Percentiles rank a stretch among this genome's conserved stretches.
phyloP scores from a whole-genome alignment of 1,140 invertebrate species.

The Panonychus citri region DNA sequence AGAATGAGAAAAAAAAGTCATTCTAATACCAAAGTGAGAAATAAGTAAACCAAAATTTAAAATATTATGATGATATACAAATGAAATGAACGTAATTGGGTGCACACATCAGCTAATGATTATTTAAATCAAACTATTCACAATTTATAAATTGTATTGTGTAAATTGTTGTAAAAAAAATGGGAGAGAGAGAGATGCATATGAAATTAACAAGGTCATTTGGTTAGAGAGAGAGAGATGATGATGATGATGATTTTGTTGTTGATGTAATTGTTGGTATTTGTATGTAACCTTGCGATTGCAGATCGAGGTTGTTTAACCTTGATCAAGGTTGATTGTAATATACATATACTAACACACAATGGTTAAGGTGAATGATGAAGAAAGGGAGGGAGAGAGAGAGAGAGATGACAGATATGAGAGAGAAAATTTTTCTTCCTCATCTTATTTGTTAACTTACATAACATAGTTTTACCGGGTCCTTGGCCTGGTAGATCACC shows the following conservation, averaged over 20 bases:
- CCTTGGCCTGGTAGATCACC: constrained; percentile 4
- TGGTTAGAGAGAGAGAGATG: constrained; percentile 3
- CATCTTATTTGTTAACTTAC: background rate
- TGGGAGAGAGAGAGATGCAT: background rate
- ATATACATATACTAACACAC: no score
- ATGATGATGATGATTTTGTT: constrained; percentile 9
- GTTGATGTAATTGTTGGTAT: no score
- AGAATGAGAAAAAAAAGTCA: no score
- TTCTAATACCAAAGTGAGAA: no score
- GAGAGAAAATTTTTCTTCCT: background rate
- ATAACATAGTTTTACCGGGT: constrained; percentile 5
- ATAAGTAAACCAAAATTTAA: no score
- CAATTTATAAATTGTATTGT: no score
- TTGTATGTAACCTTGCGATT: no score
- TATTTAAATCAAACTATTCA: no score
- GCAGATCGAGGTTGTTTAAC: background rate
- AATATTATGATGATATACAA: no score
- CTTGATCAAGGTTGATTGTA: background rate
- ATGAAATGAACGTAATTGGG: no score
- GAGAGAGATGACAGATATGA: background rate
- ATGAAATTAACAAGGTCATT: no score
- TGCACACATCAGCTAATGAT: no score
- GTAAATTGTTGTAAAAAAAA: background rate
- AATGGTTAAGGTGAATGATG: background rate
- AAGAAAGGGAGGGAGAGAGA: background rate